Percentiles rank a stretch among this genome's conserved stretches.
These are phyloP conservation scores for Pinctada fucata DNA, from an alignment of 2,888 invertebrate species.

Conservation along the genomic window DNA sequence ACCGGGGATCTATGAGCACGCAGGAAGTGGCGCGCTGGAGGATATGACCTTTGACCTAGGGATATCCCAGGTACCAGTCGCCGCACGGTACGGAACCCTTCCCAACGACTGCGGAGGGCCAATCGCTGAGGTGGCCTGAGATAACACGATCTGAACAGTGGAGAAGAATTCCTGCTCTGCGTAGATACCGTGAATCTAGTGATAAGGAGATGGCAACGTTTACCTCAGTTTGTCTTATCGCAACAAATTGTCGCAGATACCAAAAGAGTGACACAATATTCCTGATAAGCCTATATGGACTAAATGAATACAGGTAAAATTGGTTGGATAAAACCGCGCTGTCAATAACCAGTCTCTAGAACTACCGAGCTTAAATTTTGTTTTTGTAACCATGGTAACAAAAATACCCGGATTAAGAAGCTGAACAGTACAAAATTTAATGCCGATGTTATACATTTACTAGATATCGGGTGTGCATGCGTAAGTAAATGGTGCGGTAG, in stretches of 20 bases:
- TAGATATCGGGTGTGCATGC: too few relatives aligned
- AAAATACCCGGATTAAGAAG: slow-evolving; percentile 30
- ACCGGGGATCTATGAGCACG: neutral
- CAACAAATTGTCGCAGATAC: slow-evolving; percentile 32
- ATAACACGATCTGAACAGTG: slow-evolving; percentile 19
- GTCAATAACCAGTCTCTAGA: slow-evolving; percentile 1
- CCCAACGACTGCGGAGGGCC: slow-evolving; percentile 8
- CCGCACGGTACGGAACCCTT: slow-evolving; percentile 2
- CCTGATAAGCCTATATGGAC: slow-evolving; percentile 1
- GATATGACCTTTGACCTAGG: slow-evolving; percentile 19
- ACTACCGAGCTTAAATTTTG: neutral
- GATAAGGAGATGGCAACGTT: slow-evolving; percentile 38
- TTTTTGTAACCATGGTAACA: slow-evolving; percentile 4
- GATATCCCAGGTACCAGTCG: slow-evolving; percentile 18
- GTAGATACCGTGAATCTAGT: slow-evolving; percentile 36
- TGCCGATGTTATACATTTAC: neutral
- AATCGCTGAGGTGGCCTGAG: slow-evolving; percentile 12
- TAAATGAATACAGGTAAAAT: slow-evolving; percentile 9
- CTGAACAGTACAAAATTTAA: neutral
- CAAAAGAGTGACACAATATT: slow-evolving; percentile 28
- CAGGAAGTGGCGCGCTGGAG: slow-evolving; percentile 12
- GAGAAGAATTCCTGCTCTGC: slow-evolving; percentile 32
- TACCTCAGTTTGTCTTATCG: slow-evolving; percentile 33
- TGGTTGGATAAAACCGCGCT: too few relatives aligned
- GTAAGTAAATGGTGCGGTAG: too few relatives aligned